phyloP scores from a whole-genome alignment of 1,140 invertebrate species.

The Pomacea maculata region DNA sequence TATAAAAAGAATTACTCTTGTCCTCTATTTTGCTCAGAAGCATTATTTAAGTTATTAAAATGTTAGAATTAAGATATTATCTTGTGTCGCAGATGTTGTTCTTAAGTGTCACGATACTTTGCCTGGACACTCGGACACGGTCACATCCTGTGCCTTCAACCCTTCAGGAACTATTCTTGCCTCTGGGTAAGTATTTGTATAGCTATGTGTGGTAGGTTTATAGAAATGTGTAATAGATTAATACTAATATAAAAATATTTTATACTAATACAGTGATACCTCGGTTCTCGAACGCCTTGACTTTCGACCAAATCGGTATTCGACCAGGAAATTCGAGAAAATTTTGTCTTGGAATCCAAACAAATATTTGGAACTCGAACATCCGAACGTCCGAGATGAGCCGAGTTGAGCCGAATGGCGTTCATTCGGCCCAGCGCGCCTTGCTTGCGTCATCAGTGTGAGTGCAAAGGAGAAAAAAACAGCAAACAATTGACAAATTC shows the following conservation, averaged over 20 bases:
- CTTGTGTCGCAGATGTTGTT: conserved; percentile 54
- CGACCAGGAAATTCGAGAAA: too few species aligned
- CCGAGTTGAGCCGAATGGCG: too few species aligned
- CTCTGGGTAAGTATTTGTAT: conserved; percentile 66
- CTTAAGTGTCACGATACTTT: conserved; percentile 42
- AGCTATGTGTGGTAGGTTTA: not conserved
- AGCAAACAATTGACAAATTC: too few species aligned
- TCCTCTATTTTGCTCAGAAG: not conserved
- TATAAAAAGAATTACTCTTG: not conserved
- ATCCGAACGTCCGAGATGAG: too few species aligned
- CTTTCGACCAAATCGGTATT: too few species aligned
- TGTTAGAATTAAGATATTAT: conserved; percentile 63
- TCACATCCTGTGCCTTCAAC: conserved; percentile 74
- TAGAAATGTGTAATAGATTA: not conserved
- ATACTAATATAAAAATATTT: not conserved
- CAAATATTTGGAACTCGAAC: too few species aligned
- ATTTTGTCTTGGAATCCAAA: too few species aligned
- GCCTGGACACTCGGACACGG: conserved; percentile 57
- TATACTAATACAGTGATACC: too few species aligned
- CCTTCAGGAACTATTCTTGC: conserved; percentile 71
- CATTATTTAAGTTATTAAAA: not conserved
- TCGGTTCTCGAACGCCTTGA: too few species aligned
- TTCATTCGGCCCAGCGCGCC: too few species aligned
- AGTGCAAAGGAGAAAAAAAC: too few species aligned
- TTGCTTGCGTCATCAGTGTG: too few species aligned